Evolutionary conservation across 2,113 vertebrate genomes (phyloP), one percentile per base, ranked within the genome.

Genomic region (Amphiprion percula): DNA sequence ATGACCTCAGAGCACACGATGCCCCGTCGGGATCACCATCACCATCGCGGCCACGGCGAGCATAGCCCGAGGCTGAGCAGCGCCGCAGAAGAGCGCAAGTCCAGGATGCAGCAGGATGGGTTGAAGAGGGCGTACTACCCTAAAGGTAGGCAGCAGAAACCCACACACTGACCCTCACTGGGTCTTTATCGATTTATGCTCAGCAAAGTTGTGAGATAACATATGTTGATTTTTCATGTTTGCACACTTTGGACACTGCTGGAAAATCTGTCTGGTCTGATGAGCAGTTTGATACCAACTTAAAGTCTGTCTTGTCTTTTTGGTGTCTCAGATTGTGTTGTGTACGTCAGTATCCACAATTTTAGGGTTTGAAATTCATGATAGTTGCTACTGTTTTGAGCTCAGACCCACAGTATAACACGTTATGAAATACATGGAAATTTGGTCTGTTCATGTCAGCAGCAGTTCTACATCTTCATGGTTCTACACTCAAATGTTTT

Each of bases 111-210:
- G 78, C 97, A 98, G 78, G 96, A 97, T 83, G 96, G 96, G 82
- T 88, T 95, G 91, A 98, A 97, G 96, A 97, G 98, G 96, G 95
- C 96, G 85, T 99, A 96, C 95, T 98, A 97, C 95, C 96, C 96
- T 93, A 99, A 99, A 99, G 98, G 98, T 99, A 97, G 94, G 66
- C 15, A 28, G 30, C 19, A 3, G 15, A 33, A 47, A 24, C 74
- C 58, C 56, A 72, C 70, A 37, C 77, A 60, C 65, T 78, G 73
- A 85, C 71, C 54, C 72, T 46, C 10, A 15, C 24, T n/a, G 50
- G 16, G 60, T 16, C 14, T 1, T 4, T 26, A 76, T 52, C 0
- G 67, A 81, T 79, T 39, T 1, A 15, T 50, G 12, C 12, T 74
- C 39, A 9, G 39, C 49, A 50, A 70, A 64, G 61, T 30, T 68